Percentiles rank a stretch among this genome's conserved stretches.
Evolutionary conservation across 2,797 vertebrate genomes (phyloP).

Genomic region (Cynodonichthys magdalenae): DNA sequence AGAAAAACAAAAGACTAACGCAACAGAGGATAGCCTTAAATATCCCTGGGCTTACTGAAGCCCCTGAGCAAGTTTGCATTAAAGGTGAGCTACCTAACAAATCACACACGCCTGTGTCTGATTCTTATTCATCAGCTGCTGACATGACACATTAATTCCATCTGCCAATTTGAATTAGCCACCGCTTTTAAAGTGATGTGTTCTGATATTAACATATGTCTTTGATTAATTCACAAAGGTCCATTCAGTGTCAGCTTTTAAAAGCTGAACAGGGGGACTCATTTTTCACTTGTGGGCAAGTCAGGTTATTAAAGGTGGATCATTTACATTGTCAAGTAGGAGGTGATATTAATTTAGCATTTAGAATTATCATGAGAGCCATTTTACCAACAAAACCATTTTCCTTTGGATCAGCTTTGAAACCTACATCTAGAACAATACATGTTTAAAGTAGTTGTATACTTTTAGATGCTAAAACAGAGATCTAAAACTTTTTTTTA

Average conservation of each 20-base stretch:
- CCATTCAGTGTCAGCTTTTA: constrained; percentile 65
- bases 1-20: background rate
- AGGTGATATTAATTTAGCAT: constrained; percentile 56
- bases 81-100: constrained; percentile 39
- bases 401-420: constrained; percentile 5
- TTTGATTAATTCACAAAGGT: constrained; percentile 71
- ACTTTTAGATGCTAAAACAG: background rate
- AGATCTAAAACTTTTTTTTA: background rate
- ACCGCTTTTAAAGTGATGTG: constrained; percentile 47
- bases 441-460: background rate
- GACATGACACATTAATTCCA: constrained; percentile 69
- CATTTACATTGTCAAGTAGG: constrained; percentile 53
- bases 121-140: constrained; percentile 70
- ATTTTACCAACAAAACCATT: background rate
- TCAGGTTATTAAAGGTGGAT: constrained; percentile 58
- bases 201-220: constrained; percentile 42
- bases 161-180: constrained; percentile 68
- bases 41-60: constrained; percentile 8
- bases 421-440: background rate
- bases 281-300: constrained; percentile 54
- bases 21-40: background rate
- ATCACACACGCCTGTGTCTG: constrained; percentile 52
- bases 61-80: constrained; percentile 29
- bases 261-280: constrained; percentile 53
- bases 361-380: constrained; percentile 6